Evolutionary conservation across 2,888 invertebrate genomes (phyloP), one percentile per base, ranked within the genome.

Genomic region (Chloroclystis v-ata): DNA sequence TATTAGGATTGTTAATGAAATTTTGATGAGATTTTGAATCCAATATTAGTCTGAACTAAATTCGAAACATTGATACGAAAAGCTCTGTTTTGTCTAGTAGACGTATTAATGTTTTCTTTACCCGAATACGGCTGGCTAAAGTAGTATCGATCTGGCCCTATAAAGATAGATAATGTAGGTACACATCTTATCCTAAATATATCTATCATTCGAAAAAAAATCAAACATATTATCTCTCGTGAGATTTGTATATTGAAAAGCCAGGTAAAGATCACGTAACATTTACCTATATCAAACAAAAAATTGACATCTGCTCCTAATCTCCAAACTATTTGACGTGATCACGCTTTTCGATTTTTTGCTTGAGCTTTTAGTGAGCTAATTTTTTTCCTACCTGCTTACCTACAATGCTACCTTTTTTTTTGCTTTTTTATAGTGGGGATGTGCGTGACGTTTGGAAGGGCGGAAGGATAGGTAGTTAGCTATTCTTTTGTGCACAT

Each of bases 391-490:
- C 74, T 86, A 87, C 86, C 86, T 86, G 85, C 78, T 69, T 63
- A 62, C 56, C 56, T 67, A 83, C 80, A 84, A 82, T 78, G 67
- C 59, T 57, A 56, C 59, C 35, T 61, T 62, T 73, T 75, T 81
- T 75, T 78, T 69, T 63, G 63, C 69, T 70, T 76, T 67, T 78
- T 78, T 78, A 68, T 62, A 46, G 54, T 77, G 79, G 75, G 80
- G 80, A 83, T 77, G 77, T 83, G 81, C 85, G 84, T 84, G 84
- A 82, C 74, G 73, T 70, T 75, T 72, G 73, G 69, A 73, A 74
- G 78, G 80, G 81, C 84, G 84, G 85, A 86, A 86, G 85, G 82
- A 84, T 85, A 79, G 78, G 72, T 72, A 75, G 76, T 73, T 69
- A 62, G 26, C 38, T 28, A 43, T 67, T 74, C 72, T 62, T 78